phyloP scores from a whole-genome alignment of 2,888 invertebrate genomes.

The Acrobasis repandana region DNA sequence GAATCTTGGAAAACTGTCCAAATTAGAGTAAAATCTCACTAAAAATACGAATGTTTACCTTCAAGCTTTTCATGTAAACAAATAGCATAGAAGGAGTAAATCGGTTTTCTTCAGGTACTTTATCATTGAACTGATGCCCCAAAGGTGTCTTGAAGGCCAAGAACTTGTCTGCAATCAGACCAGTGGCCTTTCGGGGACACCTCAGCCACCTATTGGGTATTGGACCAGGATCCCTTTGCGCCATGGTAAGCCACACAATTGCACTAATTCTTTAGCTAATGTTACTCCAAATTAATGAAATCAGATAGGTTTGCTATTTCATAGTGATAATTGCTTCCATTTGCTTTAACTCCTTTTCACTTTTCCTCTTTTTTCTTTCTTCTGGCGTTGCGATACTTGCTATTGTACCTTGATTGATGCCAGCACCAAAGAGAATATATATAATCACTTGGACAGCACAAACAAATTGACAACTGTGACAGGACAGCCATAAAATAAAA shows the following conservation, averaged over 20 bases:
- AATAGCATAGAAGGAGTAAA: conserved; percentile 96
- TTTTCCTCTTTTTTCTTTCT: conserved; percentile 20
- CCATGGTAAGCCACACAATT: conserved; percentile 47
- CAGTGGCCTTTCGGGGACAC: conserved; percentile 91
- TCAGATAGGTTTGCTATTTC: background rate
- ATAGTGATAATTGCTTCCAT: background rate
- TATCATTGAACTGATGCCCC: conserved; percentile 89
- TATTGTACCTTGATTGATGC: too few relatives aligned
- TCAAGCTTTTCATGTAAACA: conserved; percentile 88
- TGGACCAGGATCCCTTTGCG: conserved; percentile 80
- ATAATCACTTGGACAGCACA: too few relatives aligned
- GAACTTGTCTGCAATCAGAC: conserved; percentile 91
- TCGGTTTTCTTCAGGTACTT: conserved; percentile 91
- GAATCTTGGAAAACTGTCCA: too few relatives aligned
- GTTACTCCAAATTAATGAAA: background rate
- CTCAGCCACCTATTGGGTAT: conserved; percentile 93
- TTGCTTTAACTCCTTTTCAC: conserved; percentile 14
- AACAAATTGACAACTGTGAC: too few relatives aligned
- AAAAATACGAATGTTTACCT: conserved; percentile 73
- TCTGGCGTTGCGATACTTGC: background rate
- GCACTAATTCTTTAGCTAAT: background rate
- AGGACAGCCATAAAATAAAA: too few relatives aligned
- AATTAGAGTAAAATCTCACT: conserved; percentile 27
- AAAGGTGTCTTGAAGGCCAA: conserved; percentile 98
- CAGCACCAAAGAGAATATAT: too few relatives aligned